A percentile compares a stretch with the other conserved stretches of the same genome.
Conservation (phyloP, 2,113 vertebrate species). For the Mohoua ochrocephala region DNA sequence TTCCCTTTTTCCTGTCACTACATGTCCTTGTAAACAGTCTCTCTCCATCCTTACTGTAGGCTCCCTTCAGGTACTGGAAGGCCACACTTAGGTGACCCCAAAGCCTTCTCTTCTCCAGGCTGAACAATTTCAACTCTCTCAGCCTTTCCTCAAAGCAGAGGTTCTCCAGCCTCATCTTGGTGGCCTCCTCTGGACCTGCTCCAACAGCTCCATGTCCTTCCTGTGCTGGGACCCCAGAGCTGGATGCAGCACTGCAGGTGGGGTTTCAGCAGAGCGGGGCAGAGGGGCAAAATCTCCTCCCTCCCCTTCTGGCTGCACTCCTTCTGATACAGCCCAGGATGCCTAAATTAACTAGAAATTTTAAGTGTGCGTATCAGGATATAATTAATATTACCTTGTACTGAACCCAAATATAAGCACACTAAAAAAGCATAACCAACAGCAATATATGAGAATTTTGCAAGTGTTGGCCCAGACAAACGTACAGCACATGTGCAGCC, state of each 20-base stretch:
- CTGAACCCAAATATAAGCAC: background rate
- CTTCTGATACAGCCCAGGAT: background rate
- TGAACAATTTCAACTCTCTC: background rate
- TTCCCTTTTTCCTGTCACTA: background rate
- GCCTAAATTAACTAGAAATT: background rate
- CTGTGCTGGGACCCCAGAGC: background rate
- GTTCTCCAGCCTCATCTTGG: background rate
- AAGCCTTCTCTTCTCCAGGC: background rate
- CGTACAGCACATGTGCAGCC: accelerated
- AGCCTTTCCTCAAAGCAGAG: background rate
- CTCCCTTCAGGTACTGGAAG: background rate
- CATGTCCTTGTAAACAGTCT: background rate
- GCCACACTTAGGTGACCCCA: accelerated
- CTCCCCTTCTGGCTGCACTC: accelerated
- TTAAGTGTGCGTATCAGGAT: background rate
- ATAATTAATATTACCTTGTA: background rate
- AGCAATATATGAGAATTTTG: background rate
- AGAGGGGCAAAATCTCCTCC: background rate
- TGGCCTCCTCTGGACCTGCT: accelerated
- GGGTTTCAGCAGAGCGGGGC: accelerated
- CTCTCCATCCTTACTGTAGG: background rate
- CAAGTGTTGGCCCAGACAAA: background rate
- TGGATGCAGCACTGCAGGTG: background rate
- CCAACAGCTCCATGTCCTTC: background rate
- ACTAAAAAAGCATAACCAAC: background rate